Evolutionary conservation across 2,888 invertebrate genomes (phyloP), one percentile per base, ranked within the genome.

Genomic region (Acanthosepion pharaonis): DNA sequence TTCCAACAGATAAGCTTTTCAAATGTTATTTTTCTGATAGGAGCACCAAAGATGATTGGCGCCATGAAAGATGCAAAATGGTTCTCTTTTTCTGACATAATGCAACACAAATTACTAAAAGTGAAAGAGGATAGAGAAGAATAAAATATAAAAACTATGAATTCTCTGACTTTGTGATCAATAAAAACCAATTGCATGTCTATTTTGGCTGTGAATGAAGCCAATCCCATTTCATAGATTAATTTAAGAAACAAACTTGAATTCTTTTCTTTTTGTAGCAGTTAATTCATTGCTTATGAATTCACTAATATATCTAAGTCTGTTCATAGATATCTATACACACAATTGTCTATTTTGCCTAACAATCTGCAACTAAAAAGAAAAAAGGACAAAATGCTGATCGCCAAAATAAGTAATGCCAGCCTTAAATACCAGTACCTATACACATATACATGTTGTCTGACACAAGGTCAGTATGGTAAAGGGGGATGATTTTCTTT

Each of bases 71-170:
- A 78, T 78, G 78, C n/a, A 78, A 18, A 78, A n/a, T 78, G n/a
- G 78, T n/a, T 78, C n/a, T 78, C 78, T 78, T 78, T 78, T 11
- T n/a, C n/a, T 78, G 78, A 78, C 33, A n/a, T 78, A 33, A n/a
- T 78, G 78, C 78, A 15, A 78, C 78, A 78, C 78, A 78, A 42
- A 78, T 78, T 78, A 78, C 78, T n/a, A 78, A 78, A 78, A 78
- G 78, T 78, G 78, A 78, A 78, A 78, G 1, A 11, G n/a, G 78
- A 78, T 78, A 33, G 78, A 78, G n/a, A n/a, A 33, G 18, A 78
- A 5, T 3, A 3, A 78, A 78, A 78, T 15, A n/a, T 15, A n/a
- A 5, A n/a, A n/a, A 78, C 18, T n/a, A 78, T 15, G n/a, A 78
- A 15, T 78, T n/a, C 15, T n/a, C n/a, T 78, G n/a, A 33, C n/a